Conservation (phyloP, 2,797 vertebrate genomes). For the Gymnothorax reevesii region DNA sequence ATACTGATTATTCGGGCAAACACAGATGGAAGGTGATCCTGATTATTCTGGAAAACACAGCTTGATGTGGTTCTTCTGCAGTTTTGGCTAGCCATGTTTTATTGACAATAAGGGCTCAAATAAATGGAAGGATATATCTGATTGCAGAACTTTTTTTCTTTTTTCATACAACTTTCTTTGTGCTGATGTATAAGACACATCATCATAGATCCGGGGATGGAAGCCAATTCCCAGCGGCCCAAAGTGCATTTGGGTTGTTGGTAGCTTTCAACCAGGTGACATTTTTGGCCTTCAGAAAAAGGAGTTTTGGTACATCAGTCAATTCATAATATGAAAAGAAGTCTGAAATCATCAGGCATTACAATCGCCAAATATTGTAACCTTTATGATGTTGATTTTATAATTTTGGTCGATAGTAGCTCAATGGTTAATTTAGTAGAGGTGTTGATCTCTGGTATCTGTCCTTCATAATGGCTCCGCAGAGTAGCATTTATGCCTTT, state of each 20-base stretch:
- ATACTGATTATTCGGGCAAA: too few species aligned
- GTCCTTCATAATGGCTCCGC: background rate
- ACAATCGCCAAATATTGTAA: background rate
- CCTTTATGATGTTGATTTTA: background rate
- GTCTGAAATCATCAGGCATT: background rate
- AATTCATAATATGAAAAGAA: background rate
- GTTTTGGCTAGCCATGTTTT: too few species aligned
- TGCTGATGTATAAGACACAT: too few species aligned
- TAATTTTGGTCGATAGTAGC: background rate
- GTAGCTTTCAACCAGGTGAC: background rate
- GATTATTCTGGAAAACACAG: too few species aligned
- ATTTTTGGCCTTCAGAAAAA: background rate
- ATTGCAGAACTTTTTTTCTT: background rate
- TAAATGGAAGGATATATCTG: too few species aligned
- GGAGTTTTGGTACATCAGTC: background rate
- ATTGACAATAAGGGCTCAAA: too few species aligned
- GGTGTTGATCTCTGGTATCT: background rate
- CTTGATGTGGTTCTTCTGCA: too few species aligned
- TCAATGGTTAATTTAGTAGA: background rate
- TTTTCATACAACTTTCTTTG: too few species aligned
- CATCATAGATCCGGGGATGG: too few species aligned
- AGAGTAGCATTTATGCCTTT: background rate
- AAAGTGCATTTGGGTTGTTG: too few species aligned
- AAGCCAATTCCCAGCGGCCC: too few species aligned
- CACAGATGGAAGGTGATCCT: too few species aligned